phyloP scores from a whole-genome alignment of 2,113 vertebrate species.

The Strix uralensis region DNA sequence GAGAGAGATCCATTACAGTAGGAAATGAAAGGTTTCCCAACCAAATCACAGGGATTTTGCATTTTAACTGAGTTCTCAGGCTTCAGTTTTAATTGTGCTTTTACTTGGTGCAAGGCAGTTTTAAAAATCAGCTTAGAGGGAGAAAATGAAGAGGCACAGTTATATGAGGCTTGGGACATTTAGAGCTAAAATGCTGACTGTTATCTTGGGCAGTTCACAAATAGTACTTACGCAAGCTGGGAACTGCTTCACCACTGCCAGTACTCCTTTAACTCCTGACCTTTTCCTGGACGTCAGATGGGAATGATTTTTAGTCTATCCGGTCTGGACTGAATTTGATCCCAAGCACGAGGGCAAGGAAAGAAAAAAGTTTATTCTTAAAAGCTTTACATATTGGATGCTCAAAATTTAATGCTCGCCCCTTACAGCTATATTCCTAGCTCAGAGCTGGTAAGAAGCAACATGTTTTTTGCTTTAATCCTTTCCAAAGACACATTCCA shows the following conservation, averaged over 20 bases:
- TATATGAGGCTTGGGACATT: not conserved
- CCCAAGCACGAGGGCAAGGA: conserved; percentile 35
- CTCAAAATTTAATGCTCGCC: conserved; percentile 43
- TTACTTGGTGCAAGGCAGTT: not conserved
- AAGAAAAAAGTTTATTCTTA: conserved; percentile 41
- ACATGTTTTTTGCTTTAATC: conserved; percentile 74
- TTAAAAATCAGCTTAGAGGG: not conserved
- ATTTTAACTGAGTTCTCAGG: not conserved
- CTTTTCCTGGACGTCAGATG: conserved; percentile 63
- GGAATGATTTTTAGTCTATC: conserved; percentile 68
- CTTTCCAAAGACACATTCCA: conserved; percentile 81
- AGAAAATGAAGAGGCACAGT: not conserved
- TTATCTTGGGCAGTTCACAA: conserved; percentile 31
- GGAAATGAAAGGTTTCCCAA: not conserved
- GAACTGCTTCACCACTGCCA: conserved; percentile 41
- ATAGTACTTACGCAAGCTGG: conserved; percentile 5
- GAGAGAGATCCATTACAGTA: not conserved
- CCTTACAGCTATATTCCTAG: conserved; percentile 58
- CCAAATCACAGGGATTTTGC: not conserved
- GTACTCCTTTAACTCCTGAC: conserved; percentile 25
- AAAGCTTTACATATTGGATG: conserved; percentile 29
- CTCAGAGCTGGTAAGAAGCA: conserved; percentile 68
- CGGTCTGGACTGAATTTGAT: conserved; percentile 66
- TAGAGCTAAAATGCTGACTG: not conserved
- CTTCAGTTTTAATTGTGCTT: not conserved